Evolutionary conservation across 2,888 invertebrate genomes (phyloP), one percentile per base, ranked within the genome.

Genomic region (Alsophila aescularia): DNA sequence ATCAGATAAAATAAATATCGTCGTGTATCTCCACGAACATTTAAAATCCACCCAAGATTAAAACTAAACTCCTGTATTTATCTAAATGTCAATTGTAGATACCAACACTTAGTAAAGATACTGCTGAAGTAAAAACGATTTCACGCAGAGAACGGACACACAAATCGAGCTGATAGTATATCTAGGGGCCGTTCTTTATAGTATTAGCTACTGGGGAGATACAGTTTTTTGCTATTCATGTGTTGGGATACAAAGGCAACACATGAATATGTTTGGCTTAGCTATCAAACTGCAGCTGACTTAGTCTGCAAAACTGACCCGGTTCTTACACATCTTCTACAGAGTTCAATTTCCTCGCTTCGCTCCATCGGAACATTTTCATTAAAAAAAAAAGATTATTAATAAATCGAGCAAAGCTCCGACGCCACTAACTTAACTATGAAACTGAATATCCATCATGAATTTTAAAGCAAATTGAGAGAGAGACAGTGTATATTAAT

Each of bases 131-230:
- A 37, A 13, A 18, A 12, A 29, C 3, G 31, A 42, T 10, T 44
- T 43, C 8, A 51, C 42, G 31, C 50, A 10, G 9, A 10, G 16
- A 34, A 51, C 9, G 64, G 69, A 62, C 64, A 63, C 75, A 80
- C 78, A 81, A 79, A 81, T 84, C 74, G 66, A 64, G 56, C 39
- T 66, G 82, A 83, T 82, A 78, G 52, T 40, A 41, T 79, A 81
- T 83, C 79, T 67, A 18, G 47, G 48, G 48, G 58, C 53, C 60
- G 64, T 70, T 73, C 61, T 57, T 60, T 64, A 65, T 63, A 63
- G 69, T 72, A 77, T 75, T 75, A 70, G 66, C 75, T 70, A 57
- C 66, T 67, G 66, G 60, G 64, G 64, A 64, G 63, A 69, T 69
- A 65, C 68, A 58, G 41, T 62, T 62, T 67, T 69, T 66, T 51